phyloP scores from a whole-genome alignment of 2,888 invertebrate genomes.

The Diachrysia chrysitis region DNA sequence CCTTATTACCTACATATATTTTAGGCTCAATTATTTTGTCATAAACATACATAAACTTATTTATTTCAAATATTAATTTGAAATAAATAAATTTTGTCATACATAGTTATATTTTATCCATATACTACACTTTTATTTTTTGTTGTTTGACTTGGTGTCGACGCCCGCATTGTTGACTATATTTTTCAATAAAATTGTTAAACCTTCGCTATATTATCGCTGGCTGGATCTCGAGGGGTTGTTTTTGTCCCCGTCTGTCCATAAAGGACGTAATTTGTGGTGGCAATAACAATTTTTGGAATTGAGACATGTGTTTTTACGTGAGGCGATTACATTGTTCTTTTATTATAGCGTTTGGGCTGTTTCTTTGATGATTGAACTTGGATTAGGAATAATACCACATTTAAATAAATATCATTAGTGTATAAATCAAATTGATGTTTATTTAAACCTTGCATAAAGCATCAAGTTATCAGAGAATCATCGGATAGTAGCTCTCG shows the following conservation, averaged over 20 bases:
- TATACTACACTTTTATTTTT: background rate
- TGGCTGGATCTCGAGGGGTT: constrained; percentile 65
- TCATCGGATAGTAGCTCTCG: too few species aligned
- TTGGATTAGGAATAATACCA: background rate
- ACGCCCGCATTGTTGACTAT: constrained; percentile 52
- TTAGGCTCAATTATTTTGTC: too few species aligned
- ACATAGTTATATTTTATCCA: too few species aligned
- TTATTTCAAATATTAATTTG: too few species aligned
- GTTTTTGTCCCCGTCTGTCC: constrained; percentile 50
- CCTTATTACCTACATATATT: constrained; percentile 7
- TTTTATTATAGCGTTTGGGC: constrained; percentile 3
- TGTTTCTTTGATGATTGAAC: background rate
- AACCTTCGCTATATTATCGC: constrained; percentile 63
- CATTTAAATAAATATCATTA: background rate
- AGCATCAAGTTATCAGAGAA: too few species aligned
- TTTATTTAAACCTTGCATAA: too few species aligned
- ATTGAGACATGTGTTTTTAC: constrained; percentile 45
- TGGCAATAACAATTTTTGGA: constrained; percentile 55
- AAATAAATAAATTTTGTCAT: too few species aligned
- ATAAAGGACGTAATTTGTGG: constrained; percentile 61
- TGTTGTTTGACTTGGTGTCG: constrained; percentile 37
- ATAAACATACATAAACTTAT: too few species aligned
- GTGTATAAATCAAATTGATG: too few species aligned
- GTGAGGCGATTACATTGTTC: constrained; percentile 17
- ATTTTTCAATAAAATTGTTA: constrained; percentile 58